These are phyloP conservation scores for Sarcoramphus papa DNA, from an alignment of 2,797 vertebrate genomes.

Conservation along the genomic window DNA sequence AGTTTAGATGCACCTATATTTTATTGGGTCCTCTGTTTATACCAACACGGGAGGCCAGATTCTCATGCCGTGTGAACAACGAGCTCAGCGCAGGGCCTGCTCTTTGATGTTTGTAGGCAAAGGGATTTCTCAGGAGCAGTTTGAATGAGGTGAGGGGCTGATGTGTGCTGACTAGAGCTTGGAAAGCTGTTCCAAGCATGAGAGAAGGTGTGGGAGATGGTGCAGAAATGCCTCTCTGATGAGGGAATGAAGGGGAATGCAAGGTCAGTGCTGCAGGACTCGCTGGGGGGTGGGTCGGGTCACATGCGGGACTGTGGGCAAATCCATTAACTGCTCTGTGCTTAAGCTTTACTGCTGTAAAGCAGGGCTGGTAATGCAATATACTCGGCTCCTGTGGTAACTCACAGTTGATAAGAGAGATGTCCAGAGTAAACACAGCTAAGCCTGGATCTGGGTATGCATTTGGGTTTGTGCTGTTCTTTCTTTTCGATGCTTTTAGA, in stretches of 20 bases:
- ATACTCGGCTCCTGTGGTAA: slow-evolving; percentile 51
- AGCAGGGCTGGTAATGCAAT: slow-evolving; percentile 32
- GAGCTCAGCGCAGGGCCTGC: background rate
- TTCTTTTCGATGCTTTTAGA: slow-evolving; percentile 12
- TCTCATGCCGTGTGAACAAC: background rate
- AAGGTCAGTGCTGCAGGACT: slow-evolving; percentile 48
- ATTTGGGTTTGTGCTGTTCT: background rate
- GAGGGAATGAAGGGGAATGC: slow-evolving; percentile 60
- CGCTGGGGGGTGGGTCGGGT: background rate
- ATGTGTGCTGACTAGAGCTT: slow-evolving; percentile 61
- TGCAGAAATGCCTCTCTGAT: slow-evolving; percentile 65
- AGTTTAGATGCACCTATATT: slow-evolving; percentile 18
- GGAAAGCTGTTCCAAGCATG: slow-evolving; percentile 58
- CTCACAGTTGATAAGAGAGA: slow-evolving; percentile 53
- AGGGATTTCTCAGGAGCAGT: slow-evolving; percentile 52
- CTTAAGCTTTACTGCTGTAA: slow-evolving; percentile 44
- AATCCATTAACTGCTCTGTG: slow-evolving; percentile 56
- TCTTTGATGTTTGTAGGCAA: slow-evolving; percentile 53
- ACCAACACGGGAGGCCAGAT: background rate
- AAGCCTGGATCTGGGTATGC: slow-evolving; percentile 43
- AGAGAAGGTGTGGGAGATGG: slow-evolving; percentile 65
- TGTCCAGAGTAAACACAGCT: slow-evolving; percentile 48
- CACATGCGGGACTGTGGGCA: slow-evolving; percentile 3
- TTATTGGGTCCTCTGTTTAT: slow-evolving; percentile 11
- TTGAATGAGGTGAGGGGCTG: slow-evolving; percentile 63